These are phyloP conservation scores for Empis livida DNA, from an alignment of 2,888 invertebrate species.

Conservation along the genomic window DNA sequence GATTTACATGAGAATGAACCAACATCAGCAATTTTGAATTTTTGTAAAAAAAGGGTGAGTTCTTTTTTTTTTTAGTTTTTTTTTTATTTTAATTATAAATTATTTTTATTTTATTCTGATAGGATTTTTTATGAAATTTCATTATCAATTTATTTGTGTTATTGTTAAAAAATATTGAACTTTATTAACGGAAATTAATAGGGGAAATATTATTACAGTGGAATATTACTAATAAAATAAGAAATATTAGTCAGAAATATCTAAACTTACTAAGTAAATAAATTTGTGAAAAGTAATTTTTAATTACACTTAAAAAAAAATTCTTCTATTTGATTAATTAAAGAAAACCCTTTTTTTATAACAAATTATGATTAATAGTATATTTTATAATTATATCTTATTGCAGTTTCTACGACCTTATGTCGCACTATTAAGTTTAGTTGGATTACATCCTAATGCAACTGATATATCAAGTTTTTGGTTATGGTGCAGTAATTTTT, in stretches of 20 bases:
- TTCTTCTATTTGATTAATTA: too few species aligned
- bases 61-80: too few species aligned
- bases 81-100: too few species aligned
- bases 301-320: too few species aligned
- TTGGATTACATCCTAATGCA: slow-evolving; percentile 59
- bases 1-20: slow-evolving; percentile 58
- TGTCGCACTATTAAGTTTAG: slow-evolving; percentile 55
- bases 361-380: too few species aligned
- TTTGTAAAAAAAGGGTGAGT: slow-evolving; percentile 63
- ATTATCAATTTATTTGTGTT: background rate
- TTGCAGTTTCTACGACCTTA: slow-evolving; percentile 69
- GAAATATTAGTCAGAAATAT: too few species aligned
- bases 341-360: too few species aligned
- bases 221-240: too few species aligned
- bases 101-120: background rate
- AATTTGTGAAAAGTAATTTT: too few species aligned
- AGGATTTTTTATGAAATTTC: background rate
- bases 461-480: slow-evolving; percentile 47
- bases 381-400: too few species aligned
- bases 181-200: slow-evolving; percentile 2
- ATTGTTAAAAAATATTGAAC: background rate
- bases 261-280: too few species aligned
- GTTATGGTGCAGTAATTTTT: slow-evolving; percentile 50
- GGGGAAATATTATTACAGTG: too few species aligned
- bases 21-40: slow-evolving; percentile 64